These are phyloP conservation scores for Pocillopora grandis DNA, from an alignment of 92 coral and sea anemone genomes.

Conservation along the genomic window DNA sequence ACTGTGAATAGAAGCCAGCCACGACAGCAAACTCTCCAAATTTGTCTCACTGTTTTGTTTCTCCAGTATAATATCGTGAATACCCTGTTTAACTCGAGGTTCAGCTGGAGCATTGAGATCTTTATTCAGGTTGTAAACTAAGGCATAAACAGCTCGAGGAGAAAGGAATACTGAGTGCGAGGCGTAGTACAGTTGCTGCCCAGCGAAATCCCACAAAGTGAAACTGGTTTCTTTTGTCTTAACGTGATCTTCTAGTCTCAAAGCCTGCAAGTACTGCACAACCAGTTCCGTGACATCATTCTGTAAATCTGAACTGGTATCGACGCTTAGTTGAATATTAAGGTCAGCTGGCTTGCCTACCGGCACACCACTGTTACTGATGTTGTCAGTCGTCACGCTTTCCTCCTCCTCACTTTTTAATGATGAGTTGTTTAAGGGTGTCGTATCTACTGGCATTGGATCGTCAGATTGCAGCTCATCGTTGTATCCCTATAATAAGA, in stretches of 20 bases:
- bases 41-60: slow-evolving; percentile 75
- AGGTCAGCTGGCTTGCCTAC: not conserved
- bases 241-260: slow-evolving; percentile 41
- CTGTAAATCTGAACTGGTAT: slow-evolving; percentile 42
- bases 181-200: slow-evolving; percentile 85
- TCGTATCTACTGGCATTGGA: not conserved
- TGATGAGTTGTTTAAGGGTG: not conserved
- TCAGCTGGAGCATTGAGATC: slow-evolving; percentile 64
- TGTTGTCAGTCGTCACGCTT: not conserved
- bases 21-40: slow-evolving; percentile 69
- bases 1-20: slow-evolving; percentile 79
- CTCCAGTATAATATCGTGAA: slow-evolving; percentile 57
- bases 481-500: not conserved
- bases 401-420: not conserved
- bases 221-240: slow-evolving; percentile 55
- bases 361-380: not conserved
- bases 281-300: slow-evolving; percentile 67
- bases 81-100: slow-evolving; percentile 77
- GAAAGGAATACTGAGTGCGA: slow-evolving; percentile 85
- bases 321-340: not conserved
- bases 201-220: slow-evolving; percentile 87
- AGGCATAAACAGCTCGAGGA: slow-evolving; percentile 69
- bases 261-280: slow-evolving; percentile 55
- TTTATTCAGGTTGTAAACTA: slow-evolving; percentile 78
- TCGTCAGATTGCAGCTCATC: not conserved